These are phyloP conservation scores for Bos javanicus DNA, from an alignment of 2,113 vertebrate species.

Conservation along the genomic window DNA sequence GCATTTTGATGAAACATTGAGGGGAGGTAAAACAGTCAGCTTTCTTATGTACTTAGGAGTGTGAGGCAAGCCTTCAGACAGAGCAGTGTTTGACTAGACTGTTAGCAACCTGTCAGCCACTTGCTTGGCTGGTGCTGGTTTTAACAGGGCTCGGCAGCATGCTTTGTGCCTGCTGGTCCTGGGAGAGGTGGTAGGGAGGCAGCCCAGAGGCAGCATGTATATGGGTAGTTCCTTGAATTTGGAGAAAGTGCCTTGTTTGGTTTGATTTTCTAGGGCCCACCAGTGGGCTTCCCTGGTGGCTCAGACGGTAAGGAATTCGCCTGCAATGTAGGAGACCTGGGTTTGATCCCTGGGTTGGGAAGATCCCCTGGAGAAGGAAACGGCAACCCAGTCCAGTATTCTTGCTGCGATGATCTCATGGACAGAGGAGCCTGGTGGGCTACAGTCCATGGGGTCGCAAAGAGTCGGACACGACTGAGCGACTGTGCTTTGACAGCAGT, in stretches of 20 bases:
- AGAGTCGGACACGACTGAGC: accelerated
- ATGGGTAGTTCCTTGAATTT: neutral
- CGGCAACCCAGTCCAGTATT: neutral
- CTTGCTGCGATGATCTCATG: neutral
- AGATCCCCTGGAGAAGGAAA: neutral
- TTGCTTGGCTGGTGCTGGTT: neutral
- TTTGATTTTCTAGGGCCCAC: neutral
- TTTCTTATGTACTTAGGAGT: neutral
- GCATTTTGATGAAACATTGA: neutral
- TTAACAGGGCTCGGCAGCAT: neutral
- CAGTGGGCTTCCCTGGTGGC: neutral
- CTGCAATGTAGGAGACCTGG: neutral
- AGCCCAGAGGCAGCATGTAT: neutral
- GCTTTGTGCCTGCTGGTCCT: neutral
- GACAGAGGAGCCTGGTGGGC: neutral
- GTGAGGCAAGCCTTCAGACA: neutral
- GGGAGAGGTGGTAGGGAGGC: neutral
- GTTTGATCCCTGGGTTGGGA: neutral
- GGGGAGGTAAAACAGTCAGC: neutral
- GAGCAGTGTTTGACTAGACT: neutral
- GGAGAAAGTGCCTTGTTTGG: neutral
- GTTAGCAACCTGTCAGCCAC: neutral
- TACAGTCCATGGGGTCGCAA: accelerated
- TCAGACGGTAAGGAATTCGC: neutral
- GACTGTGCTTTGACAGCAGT: accelerated